These are phyloP conservation scores for Aegypius monachus DNA, from an alignment of 2,113 vertebrate species.

Conservation along the genomic window DNA sequence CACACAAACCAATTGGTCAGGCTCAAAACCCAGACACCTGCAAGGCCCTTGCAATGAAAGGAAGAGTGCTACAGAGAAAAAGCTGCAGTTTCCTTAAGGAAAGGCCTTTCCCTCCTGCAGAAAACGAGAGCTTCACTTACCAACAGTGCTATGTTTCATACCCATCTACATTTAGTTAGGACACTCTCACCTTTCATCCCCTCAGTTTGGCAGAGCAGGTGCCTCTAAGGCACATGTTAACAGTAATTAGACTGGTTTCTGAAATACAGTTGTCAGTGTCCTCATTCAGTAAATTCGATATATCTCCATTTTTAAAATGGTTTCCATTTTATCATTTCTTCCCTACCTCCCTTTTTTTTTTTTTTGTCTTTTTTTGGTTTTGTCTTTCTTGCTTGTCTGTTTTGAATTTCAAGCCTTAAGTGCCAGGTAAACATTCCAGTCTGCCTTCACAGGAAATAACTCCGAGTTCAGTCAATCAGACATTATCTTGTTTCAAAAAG, in stretches of 20 bases:
- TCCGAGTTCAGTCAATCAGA: slow-evolving; percentile 33
- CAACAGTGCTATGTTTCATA: slow-evolving; percentile 58
- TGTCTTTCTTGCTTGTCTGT: slow-evolving; percentile 47
- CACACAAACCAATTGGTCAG: slow-evolving; percentile 59
- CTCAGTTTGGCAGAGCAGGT: slow-evolving; percentile 65
- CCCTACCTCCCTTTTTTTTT: neutral
- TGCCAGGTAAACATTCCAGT: slow-evolving; percentile 59
- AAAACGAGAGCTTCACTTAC: slow-evolving; percentile 39
- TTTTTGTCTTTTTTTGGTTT: neutral
- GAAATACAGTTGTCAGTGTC: neutral
- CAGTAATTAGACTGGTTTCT: slow-evolving; percentile 29
- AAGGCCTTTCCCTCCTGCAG: slow-evolving; percentile 62
- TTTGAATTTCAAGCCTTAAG: slow-evolving; percentile 62
- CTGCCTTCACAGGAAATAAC: slow-evolving; percentile 47
- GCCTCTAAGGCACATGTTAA: neutral
- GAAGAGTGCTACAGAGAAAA: slow-evolving; percentile 61
- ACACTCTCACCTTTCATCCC: slow-evolving; percentile 25
- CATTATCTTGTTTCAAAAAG: slow-evolving; percentile 42
- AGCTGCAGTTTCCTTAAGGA: slow-evolving; percentile 67
- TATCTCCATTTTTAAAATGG: slow-evolving; percentile 50
- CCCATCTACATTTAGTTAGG: neutral
- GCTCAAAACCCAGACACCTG: slow-evolving; percentile 16
- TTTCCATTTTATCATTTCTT: slow-evolving; percentile 44
- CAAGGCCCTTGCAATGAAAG: slow-evolving; percentile 44
- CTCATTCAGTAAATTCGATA: slow-evolving; percentile 19